Percentiles rank a stretch among this genome's conserved stretches.
Evolutionary conservation across 2,113 vertebrate genomes (phyloP).

Genomic region (Clupea harengus): DNA sequence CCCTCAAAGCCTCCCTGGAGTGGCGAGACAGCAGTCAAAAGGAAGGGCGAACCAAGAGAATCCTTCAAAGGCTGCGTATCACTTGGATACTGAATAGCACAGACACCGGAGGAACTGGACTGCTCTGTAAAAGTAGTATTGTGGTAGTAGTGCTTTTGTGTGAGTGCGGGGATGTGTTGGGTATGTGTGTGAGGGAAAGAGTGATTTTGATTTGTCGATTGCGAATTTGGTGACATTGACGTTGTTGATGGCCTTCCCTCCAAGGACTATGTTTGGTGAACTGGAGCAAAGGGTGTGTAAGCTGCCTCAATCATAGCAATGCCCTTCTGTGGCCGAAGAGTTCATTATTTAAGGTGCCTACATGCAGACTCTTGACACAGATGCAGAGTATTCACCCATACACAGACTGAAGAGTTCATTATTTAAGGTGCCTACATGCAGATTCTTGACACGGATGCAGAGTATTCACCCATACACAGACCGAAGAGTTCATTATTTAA

Average conservation of each 20-base stretch:
- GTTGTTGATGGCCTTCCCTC: neutral
- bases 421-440: no score
- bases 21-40: neutral
- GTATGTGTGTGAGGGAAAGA: neutral
- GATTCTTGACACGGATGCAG: no score
- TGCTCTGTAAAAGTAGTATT: neutral
- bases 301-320: neutral
- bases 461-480: no score
- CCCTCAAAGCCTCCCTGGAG: slow-evolving; percentile 14
- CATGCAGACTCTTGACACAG: neutral
- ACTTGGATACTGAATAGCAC: neutral
- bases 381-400: no score
- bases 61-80: slow-evolving; percentile 23
- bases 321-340: neutral
- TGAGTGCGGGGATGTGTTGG: neutral
- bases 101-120: neutral
- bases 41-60: slow-evolving; percentile 31
- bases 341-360: neutral
- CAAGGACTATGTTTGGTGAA: neutral
- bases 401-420: no score
- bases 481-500: no score
- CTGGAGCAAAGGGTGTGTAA: neutral
- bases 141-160: neutral
- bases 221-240: neutral
- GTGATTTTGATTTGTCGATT: neutral